phyloP scores from a whole-genome alignment of 2,113 vertebrate genomes.

The Urocitellus parryii region DNA sequence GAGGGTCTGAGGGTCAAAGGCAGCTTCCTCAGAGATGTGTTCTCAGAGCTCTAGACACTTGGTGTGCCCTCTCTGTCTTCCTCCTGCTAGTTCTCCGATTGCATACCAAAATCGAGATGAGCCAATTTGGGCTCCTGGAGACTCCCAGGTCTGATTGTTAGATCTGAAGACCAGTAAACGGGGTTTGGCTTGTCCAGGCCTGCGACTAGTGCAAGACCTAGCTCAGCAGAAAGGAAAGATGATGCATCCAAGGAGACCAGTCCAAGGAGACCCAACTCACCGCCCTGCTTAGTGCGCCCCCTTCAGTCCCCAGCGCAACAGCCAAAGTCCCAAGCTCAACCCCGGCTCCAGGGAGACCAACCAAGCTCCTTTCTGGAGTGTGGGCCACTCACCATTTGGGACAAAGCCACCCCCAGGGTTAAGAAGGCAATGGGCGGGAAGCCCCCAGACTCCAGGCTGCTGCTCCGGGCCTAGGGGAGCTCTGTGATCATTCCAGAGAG shows the following conservation, averaged over 20 bases:
- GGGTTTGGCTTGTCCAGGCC: not conserved
- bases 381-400: not conserved
- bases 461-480: not conserved
- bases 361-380: not conserved
- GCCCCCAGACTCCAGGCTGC: not conserved
- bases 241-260: not conserved
- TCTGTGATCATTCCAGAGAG: constrained; percentile 74
- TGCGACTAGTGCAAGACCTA: not conserved
- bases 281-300: not conserved
- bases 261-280: no score
- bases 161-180: not conserved
- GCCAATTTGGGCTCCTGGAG: not conserved
- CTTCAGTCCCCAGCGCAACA: not conserved
- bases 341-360: not conserved
- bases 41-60: not conserved
- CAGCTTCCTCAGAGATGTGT: not conserved
- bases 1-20: not conserved
- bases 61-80: not conserved
- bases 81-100: not conserved
- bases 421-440: not conserved
- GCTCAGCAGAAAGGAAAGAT: not conserved
- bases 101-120: not conserved
- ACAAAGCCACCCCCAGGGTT: not conserved
- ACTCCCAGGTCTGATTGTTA: not conserved
- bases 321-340: not conserved